These are phyloP conservation scores for Euschistus heros DNA, from an alignment of 1,140 invertebrate species.

Conservation along the genomic window DNA sequence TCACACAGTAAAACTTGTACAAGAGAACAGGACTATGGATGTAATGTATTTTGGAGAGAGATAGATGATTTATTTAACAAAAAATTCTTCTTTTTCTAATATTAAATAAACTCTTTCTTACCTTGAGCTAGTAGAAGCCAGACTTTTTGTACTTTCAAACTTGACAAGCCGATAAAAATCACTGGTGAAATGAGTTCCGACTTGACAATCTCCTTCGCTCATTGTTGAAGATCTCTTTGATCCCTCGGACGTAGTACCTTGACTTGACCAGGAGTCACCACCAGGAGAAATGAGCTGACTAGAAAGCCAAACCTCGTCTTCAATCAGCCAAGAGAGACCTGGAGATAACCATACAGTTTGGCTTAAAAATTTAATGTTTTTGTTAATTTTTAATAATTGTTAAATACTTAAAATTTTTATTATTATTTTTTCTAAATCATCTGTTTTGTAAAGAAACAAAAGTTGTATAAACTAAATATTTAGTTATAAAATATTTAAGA, in stretches of 20 bases:
- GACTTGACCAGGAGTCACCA: conserved; percentile 49
- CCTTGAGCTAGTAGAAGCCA: conserved; percentile 61
- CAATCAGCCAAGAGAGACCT: conserved; percentile 8
- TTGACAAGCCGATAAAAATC: conserved; percentile 67
- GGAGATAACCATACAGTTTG: no score
- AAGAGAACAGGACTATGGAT: no score
- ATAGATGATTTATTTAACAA: no score
- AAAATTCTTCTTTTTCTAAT: no score
- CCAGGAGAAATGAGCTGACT: conserved; percentile 40
- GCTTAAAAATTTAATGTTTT: no score
- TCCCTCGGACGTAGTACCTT: conserved; percentile 36
- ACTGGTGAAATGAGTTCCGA: conserved; percentile 64
- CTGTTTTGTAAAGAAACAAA: no score
- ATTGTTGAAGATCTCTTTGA: conserved; percentile 48
- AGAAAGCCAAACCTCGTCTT: not conserved
- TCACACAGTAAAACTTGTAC: no score
- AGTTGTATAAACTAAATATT: no score
- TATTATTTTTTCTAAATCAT: not conserved
- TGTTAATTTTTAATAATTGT: not conserved
- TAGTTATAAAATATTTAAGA: no score
- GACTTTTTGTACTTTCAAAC: conserved; percentile 66
- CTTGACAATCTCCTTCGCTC: conserved; percentile 40
- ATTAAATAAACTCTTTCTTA: no score
- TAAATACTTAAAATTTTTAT: not conserved
- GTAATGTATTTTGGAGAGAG: no score